Conservation (phyloP, 2,113 vertebrate genomes). For the Halichoeres trimaculatus region DNA sequence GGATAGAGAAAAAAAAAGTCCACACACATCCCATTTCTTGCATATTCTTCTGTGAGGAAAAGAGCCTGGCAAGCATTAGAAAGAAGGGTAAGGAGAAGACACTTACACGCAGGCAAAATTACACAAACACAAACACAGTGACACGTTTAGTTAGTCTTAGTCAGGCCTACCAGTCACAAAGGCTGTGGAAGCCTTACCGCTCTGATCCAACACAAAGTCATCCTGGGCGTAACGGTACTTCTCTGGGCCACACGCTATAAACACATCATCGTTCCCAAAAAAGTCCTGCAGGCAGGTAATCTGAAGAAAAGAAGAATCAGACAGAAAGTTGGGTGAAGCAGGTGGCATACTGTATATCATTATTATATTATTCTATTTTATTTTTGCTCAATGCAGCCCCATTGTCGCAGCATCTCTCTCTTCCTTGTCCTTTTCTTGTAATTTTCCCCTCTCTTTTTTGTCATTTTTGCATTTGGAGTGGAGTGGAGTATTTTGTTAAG, state of each 20-base stretch:
- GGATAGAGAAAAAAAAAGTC: background rate
- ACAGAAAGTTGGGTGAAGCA: background rate
- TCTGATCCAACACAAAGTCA: conserved; percentile 97
- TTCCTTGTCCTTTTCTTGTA: no score
- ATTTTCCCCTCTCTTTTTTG: no score
- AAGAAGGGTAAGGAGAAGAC: conserved; percentile 7
- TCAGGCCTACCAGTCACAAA: conserved; percentile 81
- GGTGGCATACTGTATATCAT: no score
- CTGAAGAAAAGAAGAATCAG: conserved; percentile 74
- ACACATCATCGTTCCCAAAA: conserved; percentile 98
- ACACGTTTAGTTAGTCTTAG: conserved; percentile 69
- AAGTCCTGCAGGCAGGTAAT: conserved; percentile 96
- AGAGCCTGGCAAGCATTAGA: background rate
- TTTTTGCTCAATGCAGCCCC: no score
- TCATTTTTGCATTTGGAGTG: no score
- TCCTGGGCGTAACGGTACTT: conserved; percentile 97
- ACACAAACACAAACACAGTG: conserved; percentile 7
- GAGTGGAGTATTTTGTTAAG: no score
- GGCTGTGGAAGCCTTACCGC: conserved; percentile 88
- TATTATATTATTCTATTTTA: no score
- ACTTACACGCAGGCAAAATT: background rate
- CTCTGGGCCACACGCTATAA: conserved; percentile 96
- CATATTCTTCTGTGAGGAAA: conserved; percentile 39
- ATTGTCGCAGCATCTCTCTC: no score
- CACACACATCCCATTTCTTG: conserved; percentile 26